Evolutionary conservation across 2,888 invertebrate genomes (phyloP).

Genomic region (Drosophila paranaensis): DNA sequence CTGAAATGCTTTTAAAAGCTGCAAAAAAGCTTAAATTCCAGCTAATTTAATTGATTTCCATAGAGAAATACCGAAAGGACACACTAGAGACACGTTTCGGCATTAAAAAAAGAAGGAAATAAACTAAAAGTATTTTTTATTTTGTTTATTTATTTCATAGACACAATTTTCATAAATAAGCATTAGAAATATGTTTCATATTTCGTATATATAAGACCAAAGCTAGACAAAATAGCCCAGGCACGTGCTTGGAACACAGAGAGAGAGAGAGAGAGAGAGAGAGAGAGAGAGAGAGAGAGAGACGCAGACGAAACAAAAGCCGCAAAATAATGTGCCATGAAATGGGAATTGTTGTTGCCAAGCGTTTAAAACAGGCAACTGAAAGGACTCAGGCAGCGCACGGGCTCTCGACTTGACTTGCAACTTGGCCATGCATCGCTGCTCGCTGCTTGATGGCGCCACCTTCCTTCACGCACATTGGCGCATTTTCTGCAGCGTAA

Average conservation of each 20-base stretch:
- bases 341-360: constrained; percentile 76
- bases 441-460: constrained; percentile 24
- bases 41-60: neutral
- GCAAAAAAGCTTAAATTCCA: neutral
- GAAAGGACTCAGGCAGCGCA: neutral
- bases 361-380: constrained; percentile 25
- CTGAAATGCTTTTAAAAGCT: neutral
- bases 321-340: constrained; percentile 83
- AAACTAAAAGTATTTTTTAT: neutral
- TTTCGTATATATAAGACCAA: constrained; percentile 39
- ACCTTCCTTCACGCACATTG: constrained; percentile 44
- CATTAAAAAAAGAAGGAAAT: neutral
- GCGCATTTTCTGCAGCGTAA: constrained; percentile 76
- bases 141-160: neutral
- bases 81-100: neutral
- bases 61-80: neutral
- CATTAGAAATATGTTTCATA: constrained; percentile 59
- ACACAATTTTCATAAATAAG: constrained; percentile 59
- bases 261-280: neutral
- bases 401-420: constrained; percentile 34
- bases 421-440: constrained; percentile 55
- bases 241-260: constrained; percentile 46
- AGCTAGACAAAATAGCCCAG: constrained; percentile 42
- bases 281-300: constrained; percentile 3
- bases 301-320: constrained; percentile 70